Percentiles rank a stretch among this genome's conserved stretches.
Evolutionary conservation across 2,113 vertebrate species (phyloP).

Genomic region (Aix galericulata): DNA sequence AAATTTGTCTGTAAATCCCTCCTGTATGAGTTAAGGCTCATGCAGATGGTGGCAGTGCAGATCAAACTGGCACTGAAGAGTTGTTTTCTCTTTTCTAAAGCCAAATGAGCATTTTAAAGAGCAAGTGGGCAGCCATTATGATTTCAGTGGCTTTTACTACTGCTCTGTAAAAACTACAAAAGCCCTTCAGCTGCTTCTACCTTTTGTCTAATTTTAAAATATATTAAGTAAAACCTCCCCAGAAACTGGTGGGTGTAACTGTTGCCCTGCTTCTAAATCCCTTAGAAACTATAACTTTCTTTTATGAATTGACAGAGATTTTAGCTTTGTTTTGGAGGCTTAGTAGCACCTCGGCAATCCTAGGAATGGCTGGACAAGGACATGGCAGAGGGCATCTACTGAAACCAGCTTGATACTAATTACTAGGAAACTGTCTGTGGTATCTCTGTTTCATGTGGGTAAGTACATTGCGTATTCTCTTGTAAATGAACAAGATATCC

Average conservation of each 20-base stretch:
- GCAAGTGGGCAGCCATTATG: neutral
- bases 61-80: constrained; percentile 36
- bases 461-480: neutral
- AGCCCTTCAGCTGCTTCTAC: neutral
- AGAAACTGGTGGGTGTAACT: neutral
- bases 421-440: neutral
- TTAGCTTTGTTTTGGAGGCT: neutral
- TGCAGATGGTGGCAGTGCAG: constrained; percentile 41
- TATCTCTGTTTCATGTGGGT: neutral
- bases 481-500: neutral
- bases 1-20: constrained; percentile 32
- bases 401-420: neutral
- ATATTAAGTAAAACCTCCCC: neutral
- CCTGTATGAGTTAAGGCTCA: neutral
- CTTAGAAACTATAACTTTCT: neutral
- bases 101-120: constrained; percentile 16
- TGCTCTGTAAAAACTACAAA: neutral
- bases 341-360: neutral
- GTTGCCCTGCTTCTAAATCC: neutral
- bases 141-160: neutral
- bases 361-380: neutral
- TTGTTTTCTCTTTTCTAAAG: constrained; percentile 24
- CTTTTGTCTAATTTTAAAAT: neutral
- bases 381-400: neutral
- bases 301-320: neutral